Percentiles rank a stretch among this genome's conserved stretches.
Evolutionary conservation across 35 echinoderm and acorn worm genomes (phyloP).

Genomic region (Strongylocentrotus purpuratus): DNA sequence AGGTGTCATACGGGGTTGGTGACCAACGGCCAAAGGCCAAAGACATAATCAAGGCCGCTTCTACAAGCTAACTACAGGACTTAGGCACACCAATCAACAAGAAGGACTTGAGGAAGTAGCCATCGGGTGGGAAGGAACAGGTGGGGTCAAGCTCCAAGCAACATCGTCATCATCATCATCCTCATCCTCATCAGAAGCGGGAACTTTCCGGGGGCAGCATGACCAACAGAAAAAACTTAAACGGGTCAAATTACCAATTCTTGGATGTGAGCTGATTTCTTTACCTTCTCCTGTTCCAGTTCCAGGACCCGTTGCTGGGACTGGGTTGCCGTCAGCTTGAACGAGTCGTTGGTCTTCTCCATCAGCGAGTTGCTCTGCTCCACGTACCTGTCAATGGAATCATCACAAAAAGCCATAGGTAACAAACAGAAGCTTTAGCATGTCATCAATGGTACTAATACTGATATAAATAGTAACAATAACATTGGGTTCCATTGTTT

Average conservation of each 20-base stretch:
- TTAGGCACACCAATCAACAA: neutral
- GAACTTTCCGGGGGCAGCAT: neutral
- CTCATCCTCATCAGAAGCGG: neutral
- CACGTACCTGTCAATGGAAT: constrained; percentile 69
- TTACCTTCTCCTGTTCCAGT: constrained; percentile 98
- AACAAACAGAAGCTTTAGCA: neutral
- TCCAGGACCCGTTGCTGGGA: constrained; percentile 92
- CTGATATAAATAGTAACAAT: too few relatives aligned
- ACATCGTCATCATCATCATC: neutral
- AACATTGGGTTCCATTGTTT: too few relatives aligned
- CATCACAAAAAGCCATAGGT: neutral
- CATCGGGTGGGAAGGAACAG: neutral
- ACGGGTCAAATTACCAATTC: constrained; percentile 49
- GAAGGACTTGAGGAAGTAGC: neutral
- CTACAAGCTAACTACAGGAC: neutral
- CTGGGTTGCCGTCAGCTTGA: constrained; percentile 85
- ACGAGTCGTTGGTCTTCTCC: constrained; percentile 96
- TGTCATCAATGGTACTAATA: too few relatives aligned
- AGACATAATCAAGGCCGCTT: neutral
- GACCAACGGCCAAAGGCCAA: neutral
- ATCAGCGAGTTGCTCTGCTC: constrained; percentile 92
- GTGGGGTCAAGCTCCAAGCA: neutral
- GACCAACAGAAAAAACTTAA: constrained; percentile 26
- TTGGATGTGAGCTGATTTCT: constrained; percentile 39
- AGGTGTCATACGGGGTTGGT: neutral